Conservation (phyloP, 2,888 invertebrate genomes). For the Andricus quercusramuli region DNA sequence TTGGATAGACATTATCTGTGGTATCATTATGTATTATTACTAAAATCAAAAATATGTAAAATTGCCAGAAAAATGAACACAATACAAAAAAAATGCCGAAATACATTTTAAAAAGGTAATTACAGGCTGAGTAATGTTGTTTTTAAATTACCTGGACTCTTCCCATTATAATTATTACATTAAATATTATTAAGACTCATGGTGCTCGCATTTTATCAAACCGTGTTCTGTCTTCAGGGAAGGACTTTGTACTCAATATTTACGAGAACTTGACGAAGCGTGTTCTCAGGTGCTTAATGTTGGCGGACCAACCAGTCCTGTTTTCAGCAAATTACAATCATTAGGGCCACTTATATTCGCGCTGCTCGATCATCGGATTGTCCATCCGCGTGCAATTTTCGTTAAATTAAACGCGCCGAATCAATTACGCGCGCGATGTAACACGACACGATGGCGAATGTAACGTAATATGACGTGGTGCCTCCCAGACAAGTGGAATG, state of each 20-base stretch:
- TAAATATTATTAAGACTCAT: neutral
- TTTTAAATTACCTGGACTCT: neutral
- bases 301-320: constrained; percentile 68
- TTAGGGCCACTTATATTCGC: constrained; percentile 74
- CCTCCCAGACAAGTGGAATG: constrained; percentile 9
- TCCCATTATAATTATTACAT: neutral
- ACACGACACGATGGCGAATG: constrained; percentile 49
- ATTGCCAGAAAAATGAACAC: too few relatives aligned
- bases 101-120: too few relatives aligned
- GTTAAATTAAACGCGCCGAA: constrained; percentile 76
- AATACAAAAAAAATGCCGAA: too few relatives aligned
- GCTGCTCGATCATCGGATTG: constrained; percentile 66
- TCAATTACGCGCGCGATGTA: constrained; percentile 69
- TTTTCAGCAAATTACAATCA: constrained; percentile 75
- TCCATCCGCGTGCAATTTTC: constrained; percentile 72
- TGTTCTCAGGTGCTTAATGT: constrained; percentile 71
- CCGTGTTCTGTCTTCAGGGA: neutral
- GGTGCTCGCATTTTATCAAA: neutral
- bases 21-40: too few relatives aligned
- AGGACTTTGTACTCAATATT: neutral
- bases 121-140: too few relatives aligned
- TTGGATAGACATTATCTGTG: too few relatives aligned
- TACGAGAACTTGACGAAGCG: constrained; percentile 62
- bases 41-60: too few relatives aligned
- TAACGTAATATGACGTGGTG: constrained; percentile 53